Evolutionary conservation across 2,113 vertebrate genomes (phyloP).

Genomic region (Prunella himalayana): DNA sequence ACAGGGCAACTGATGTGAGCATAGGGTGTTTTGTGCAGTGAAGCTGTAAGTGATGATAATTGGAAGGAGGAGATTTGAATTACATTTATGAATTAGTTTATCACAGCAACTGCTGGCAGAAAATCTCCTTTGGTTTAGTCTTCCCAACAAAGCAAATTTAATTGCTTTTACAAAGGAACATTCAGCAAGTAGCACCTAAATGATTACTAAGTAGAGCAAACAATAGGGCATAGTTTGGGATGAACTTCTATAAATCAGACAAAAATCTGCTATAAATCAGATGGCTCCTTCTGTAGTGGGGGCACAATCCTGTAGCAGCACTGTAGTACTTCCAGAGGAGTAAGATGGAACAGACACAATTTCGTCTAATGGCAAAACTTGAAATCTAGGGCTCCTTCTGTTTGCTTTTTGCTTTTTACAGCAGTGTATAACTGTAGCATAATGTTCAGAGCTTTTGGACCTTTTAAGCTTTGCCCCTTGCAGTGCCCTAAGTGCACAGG

Average conservation of each 20-base stretch:
- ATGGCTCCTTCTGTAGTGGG: not conserved
- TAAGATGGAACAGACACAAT: not conserved
- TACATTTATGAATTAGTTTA: not conserved
- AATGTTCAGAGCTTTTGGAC: not conserved
- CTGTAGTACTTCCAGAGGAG: not conserved
- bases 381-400: not conserved
- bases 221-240: not conserved
- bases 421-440: not conserved
- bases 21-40: not conserved
- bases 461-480: not conserved
- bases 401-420: not conserved
- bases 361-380: not conserved
- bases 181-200: not conserved
- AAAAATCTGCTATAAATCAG: not conserved
- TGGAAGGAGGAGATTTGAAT: not conserved
- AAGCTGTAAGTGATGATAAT: not conserved
- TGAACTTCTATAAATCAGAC: not conserved
- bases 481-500: not conserved
- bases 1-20: not conserved
- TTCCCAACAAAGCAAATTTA: not conserved
- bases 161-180: not conserved
- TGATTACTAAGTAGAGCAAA: not conserved
- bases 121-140: not conserved
- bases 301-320: not conserved
- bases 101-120: not conserved